Evolutionary conservation across 2,113 vertebrate genomes (phyloP), one percentile per base, ranked within the genome.

Genomic region (Cinclus mexicanus): DNA sequence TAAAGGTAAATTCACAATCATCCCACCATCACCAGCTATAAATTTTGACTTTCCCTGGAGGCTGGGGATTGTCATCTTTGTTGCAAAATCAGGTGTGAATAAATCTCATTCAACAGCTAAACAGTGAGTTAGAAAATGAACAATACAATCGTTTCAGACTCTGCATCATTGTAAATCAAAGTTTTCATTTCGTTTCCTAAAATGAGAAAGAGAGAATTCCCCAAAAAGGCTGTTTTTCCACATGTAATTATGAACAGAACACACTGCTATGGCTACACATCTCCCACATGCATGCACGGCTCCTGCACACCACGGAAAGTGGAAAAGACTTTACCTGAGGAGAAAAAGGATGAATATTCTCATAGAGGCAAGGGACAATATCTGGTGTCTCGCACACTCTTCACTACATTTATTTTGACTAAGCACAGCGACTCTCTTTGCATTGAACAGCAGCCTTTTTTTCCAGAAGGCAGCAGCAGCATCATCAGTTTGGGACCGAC

Each of bases 381-480:
- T 89, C 83, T 60, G 69, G 46, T 50, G 69, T 75, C 80, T 77
- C 6, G 1, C 42, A 13, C 3, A 64, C 49, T 63, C 69, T 76
- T 90, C 87, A 37, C 65, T 79, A 44, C 25, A 37, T 68, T 50
- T 50, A 67, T 61, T 84, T 91, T 56, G 84, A 85, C 67, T 49
- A 75, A 89, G 61, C 74, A 78, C 80, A 60, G 42, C 7, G 0
- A 29, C 46, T 41, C 74, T 33, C 44, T 90, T 64, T 79, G 90
- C 91, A 83, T 9, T 83, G 79, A 90, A 44, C 71, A 29, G 12
- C 53, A 84, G 91, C 64, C 59, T 79, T 94, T 97, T 96, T 96
- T 97, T 97, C 93, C 94, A 96, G 97, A 95, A 70, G 69, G 89
- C 81, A 90, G 68, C 78, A 77, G 76, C 83, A 77, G 50, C 59